phyloP scores from a whole-genome alignment of 2,113 vertebrate species.

The Mirza zaza region DNA sequence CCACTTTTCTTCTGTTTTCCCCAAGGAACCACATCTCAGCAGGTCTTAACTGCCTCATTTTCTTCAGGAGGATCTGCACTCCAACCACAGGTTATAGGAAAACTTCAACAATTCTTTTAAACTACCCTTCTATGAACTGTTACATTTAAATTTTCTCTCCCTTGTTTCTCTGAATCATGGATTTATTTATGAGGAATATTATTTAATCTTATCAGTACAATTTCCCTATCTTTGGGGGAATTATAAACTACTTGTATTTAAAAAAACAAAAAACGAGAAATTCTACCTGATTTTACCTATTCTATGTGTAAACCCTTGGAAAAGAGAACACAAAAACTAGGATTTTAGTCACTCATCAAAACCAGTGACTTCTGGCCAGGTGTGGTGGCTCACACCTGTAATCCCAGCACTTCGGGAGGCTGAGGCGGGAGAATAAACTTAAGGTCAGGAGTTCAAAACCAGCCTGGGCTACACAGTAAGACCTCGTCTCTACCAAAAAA shows the following conservation, averaged over 20 bases:
- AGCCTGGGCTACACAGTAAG: no score
- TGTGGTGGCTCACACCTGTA: no score
- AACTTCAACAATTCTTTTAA: conserved; percentile 81
- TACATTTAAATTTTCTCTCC: conserved; percentile 66
- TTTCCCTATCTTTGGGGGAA: conserved; percentile 28
- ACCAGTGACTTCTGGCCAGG: neutral
- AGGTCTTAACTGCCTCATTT: conserved; percentile 86
- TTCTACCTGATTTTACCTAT: conserved; percentile 36
- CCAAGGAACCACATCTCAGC: conserved; percentile 86
- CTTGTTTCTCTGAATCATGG: conserved; percentile 58
- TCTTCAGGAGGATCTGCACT: conserved; percentile 85
- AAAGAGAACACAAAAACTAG: conserved; percentile 32
- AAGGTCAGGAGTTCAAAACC: no score
- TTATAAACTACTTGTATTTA: conserved; percentile 47
- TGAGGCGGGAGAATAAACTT: no score
- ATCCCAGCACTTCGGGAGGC: no score
- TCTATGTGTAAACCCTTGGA: neutral
- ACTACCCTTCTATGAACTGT: conserved; percentile 54
- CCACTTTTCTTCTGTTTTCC: conserved; percentile 89
- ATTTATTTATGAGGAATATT: conserved; percentile 56
- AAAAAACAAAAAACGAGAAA: neutral
- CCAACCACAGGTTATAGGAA: conserved; percentile 88
- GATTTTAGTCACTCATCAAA: conserved; percentile 43
- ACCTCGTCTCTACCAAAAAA: no score
- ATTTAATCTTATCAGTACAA: conserved; percentile 45